Base-by-base conservation (phyloP, 1,140 invertebrate genomes). In the Heliconius eleuchia region DNA sequence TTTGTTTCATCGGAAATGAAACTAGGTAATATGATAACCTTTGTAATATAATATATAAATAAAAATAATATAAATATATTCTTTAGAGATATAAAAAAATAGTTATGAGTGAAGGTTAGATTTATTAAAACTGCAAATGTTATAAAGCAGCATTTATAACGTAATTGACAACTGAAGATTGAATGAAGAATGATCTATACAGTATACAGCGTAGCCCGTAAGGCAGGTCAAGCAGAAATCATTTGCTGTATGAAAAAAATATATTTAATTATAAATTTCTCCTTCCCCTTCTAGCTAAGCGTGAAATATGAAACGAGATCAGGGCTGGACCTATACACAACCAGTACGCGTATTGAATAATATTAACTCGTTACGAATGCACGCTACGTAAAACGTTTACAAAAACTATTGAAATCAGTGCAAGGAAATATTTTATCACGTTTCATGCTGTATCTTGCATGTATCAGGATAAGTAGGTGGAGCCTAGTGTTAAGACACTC, bases 201-300 rank as follows among this genome's bases (percentile, higher is more conserved):
- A 66, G 27, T 66, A 30, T 18, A 66, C 23, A 6, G 60, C 9
- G 30, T 4, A 66, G 1, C 55, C 55, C 23, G 60, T 66, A 30
- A 23, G 60, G 60, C 60, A 66, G 60, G 60, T 66, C 60, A 66
- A 66, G 60, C 13, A 66, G 60, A 66, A 66, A 66, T 30, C 60
- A 30, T 66, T 27, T 66, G 27, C 60, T 66, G 23, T 66, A 66
- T 66, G 30, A 66, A 66, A 66, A 66, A 60, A 60, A 57, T n/a
- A 27, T 30, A 66, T 66, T 30, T 66, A 30, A 66, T 66, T 66
- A 66, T 66, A 66, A 66, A 66, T 66, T 66, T 11, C 60, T 66
- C 27, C 60, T 66, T 66, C 60, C 60, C 60, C 60, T 66, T 66
- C 60, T 66, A 66, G 60, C 60, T 66, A 66, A 66, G 60, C 60